phyloP scores from a whole-genome alignment of 2,888 invertebrate genomes.

The Acleris laterana region DNA sequence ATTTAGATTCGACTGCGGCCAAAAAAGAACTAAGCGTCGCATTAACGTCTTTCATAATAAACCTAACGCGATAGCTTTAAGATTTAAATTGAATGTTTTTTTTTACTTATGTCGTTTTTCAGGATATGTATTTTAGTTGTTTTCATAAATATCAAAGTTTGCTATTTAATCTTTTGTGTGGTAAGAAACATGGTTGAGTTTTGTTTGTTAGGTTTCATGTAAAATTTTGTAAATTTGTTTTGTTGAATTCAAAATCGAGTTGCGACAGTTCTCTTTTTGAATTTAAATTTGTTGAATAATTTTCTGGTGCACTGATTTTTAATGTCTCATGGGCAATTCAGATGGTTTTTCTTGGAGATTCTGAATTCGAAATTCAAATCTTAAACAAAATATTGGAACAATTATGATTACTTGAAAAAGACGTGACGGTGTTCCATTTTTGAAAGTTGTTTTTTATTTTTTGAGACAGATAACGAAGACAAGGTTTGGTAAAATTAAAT shows the following conservation, averaged over 20 bases:
- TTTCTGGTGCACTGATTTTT: constrained; percentile 31
- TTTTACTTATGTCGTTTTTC: constrained; percentile 7
- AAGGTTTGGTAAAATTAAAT: no score
- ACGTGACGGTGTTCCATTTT: no score
- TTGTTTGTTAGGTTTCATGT: neutral
- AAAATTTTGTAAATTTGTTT: constrained; percentile 33
- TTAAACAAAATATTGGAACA: no score
- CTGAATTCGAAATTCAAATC: constrained; percentile 8
- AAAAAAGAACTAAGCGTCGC: constrained; percentile 11
- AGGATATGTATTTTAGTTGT: neutral
- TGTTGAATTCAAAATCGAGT: constrained; percentile 37
- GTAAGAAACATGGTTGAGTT: constrained; percentile 16
- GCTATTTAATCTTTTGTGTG: neutral
- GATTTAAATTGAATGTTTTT: constrained; percentile 5
- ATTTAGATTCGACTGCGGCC: constrained; percentile 38
- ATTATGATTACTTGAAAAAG: no score
- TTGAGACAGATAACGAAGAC: no score
- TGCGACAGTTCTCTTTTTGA: constrained; percentile 32
- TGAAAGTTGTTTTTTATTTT: no score
- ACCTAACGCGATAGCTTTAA: neutral
- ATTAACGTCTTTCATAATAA: neutral
- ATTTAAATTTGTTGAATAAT: constrained; percentile 35
- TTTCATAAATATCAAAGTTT: constrained; percentile 2
- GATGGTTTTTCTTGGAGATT: constrained; percentile 1
- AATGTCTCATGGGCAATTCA: constrained; percentile 33